Evolutionary conservation across 2,888 invertebrate genomes (phyloP), one percentile per base, ranked within the genome.

Genomic region (Spatulosminthurus flaviceps): DNA sequence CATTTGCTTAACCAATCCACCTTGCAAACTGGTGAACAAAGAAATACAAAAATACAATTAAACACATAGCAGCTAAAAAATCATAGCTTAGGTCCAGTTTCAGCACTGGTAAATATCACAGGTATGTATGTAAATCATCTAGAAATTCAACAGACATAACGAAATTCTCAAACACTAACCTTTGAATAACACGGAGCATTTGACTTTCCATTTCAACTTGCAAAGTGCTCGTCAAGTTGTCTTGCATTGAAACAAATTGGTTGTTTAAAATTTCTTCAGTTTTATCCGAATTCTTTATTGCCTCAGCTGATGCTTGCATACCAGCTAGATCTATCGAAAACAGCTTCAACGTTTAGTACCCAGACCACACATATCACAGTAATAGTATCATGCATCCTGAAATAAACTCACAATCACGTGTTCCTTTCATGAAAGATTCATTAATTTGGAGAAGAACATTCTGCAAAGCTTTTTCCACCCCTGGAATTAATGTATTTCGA

Each of bases 401-500:
- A 28, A 24, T 13, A 42, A 29, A 88, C 92, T 91, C 89, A 96
- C 96, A 96, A 88, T 97, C 96, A 87, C 93, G 93, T 9, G 96
- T 95, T 77, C 98, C 98, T 83, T 91, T 91, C 75, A 93, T 92
- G 88, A 97, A 98, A 22, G 93, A 92, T 74, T 94, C 93, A 87
- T 96, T 95, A 79, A 98, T 90, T 88, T 98, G 97, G 69, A 92
- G 90, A 87, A 97, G 96, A 91, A 98, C 93, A 86, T 92, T 92
- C 86, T 93, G 92, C 85, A 94, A 94, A 78, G 94, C 92, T 87
- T 93, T 93, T 87, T 97, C 96, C 90, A 96, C 94, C 42, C 93
- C 92, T 1, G 97, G 97, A 86, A 96, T 89, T 69, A 96, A 90
- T 82, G 92, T 91, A 83, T 92, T 92, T 67, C 91, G 90, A 87